A percentile compares a stretch with the other conserved stretches of the same genome.
Evolutionary conservation across 2,797 vertebrate species (phyloP).

Genomic region (Myoxocephalus aenaeus): DNA sequence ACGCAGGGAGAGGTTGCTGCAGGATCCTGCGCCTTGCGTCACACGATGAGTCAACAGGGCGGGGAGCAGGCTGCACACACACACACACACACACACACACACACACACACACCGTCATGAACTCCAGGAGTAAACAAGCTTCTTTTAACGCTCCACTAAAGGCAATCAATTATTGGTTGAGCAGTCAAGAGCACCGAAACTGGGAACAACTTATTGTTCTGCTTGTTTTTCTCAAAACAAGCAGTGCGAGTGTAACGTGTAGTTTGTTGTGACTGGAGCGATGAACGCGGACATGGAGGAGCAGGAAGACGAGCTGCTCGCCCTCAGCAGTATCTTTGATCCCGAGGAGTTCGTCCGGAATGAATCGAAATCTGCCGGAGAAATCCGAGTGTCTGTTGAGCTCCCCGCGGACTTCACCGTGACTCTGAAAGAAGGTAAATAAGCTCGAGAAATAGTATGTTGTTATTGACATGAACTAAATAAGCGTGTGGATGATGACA

Average conservation of each 20-base stretch:
- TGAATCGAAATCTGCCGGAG: constrained; percentile 85
- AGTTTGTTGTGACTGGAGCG: accelerated
- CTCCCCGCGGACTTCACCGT: constrained; percentile 86
- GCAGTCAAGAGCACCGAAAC: not conserved
- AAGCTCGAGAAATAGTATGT: not conserved
- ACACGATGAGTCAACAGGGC: constrained; percentile 22
- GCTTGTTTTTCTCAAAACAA: too few species aligned
- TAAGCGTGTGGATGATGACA: not conserved
- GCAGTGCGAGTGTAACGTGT: not conserved
- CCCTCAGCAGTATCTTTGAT: constrained; percentile 88
- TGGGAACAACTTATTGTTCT: too few species aligned
- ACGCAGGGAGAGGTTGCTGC: not conserved
- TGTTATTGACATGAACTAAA: not conserved
- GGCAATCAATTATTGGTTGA: not conserved
- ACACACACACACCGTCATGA: accelerated
- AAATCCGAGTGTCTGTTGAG: constrained; percentile 85
- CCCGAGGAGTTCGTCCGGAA: constrained; percentile 87
- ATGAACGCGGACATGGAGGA: constrained; percentile 88
- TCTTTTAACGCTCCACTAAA: not conserved
- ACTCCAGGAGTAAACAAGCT: not conserved
- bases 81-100: too few species aligned
- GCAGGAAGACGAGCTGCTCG: constrained; percentile 91
- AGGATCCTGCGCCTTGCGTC: not conserved
- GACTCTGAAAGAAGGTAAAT: constrained; percentile 83
- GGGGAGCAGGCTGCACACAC: not conserved